Conservation (phyloP, 2,797 vertebrate genomes). For the Micropoecilia bifurca region DNA sequence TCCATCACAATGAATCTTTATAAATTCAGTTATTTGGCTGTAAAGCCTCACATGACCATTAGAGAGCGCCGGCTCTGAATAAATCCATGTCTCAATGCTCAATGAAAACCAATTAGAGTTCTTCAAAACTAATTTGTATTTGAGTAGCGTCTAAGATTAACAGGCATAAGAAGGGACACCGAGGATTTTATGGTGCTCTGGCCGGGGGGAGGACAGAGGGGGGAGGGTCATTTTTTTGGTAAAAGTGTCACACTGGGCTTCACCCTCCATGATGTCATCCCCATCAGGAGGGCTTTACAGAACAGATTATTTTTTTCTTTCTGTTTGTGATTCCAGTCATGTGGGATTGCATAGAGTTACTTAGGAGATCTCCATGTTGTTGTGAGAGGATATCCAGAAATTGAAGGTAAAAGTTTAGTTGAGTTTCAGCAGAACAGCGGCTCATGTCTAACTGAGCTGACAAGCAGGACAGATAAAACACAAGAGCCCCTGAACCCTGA, state of each 20-base stretch:
- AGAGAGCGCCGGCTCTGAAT: constrained; percentile 51
- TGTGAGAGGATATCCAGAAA: not conserved
- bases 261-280: not conserved
- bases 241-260: not conserved
- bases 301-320: not conserved
- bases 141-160: not conserved
- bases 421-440: not conserved
- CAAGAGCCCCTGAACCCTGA: not conserved
- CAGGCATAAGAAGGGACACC: not conserved
- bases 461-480: not conserved
- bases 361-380: not conserved
- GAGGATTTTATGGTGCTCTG: not conserved
- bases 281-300: not conserved
- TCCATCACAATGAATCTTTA: not conserved
- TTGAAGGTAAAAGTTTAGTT: not conserved
- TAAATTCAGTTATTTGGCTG: constrained; percentile 6
- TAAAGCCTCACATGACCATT: constrained; percentile 35
- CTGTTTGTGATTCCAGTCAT: not conserved
- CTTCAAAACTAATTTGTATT: not conserved
- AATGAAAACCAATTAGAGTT: constrained; percentile 24
- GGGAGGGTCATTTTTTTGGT: not conserved
- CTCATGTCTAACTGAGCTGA: not conserved
- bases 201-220: too few species aligned
- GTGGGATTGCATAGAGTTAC: not conserved
- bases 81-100: constrained; percentile 1